A percentile compares a stretch with the other conserved stretches of the same genome.
Evolutionary conservation across 2,888 invertebrate genomes (phyloP).

Genomic region (Oscheius myriophilus): DNA sequence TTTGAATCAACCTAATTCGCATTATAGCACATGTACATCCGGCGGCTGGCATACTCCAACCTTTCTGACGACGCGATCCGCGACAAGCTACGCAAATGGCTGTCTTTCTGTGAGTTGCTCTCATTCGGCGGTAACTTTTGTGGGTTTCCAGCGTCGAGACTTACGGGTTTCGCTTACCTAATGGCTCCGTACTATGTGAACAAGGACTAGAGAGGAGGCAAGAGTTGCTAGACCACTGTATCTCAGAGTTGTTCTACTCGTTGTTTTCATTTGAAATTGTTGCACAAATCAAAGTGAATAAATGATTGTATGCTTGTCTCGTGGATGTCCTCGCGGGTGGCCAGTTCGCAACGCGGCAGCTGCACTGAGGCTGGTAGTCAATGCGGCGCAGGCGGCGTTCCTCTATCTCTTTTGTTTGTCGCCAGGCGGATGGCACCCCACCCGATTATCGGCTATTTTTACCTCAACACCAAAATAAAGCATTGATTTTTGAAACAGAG

Average conservation of each 20-base stretch:
- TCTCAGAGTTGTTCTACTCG: no score
- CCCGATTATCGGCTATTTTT: background rate
- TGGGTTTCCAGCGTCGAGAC: constrained; percentile 18
- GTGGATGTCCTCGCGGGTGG: background rate
- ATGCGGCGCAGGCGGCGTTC: background rate
- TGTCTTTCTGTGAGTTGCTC: constrained; percentile 42
- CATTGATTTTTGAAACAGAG: background rate
- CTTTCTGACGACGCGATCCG: constrained; percentile 47
- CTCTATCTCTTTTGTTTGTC: background rate
- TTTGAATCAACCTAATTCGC: background rate
- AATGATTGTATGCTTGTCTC: background rate
- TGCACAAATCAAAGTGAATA: no score
- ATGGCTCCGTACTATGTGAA: constrained; percentile 24
- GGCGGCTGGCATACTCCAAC: constrained; percentile 52
- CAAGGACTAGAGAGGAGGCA: background rate
- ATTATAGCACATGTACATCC: constrained; percentile 54
- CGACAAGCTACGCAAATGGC: constrained; percentile 43
- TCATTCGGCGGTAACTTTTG: background rate
- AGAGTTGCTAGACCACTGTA: no score
- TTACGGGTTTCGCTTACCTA: constrained; percentile 16
- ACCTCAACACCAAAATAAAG: background rate
- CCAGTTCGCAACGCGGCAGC: constrained; percentile 4
- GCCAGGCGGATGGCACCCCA: background rate
- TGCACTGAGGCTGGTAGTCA: background rate
- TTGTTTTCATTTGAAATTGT: no score